Evolutionary conservation across 2,888 invertebrate species (phyloP), one percentile per base, ranked within the genome.

Genomic region (Drosophila colorata): DNA sequence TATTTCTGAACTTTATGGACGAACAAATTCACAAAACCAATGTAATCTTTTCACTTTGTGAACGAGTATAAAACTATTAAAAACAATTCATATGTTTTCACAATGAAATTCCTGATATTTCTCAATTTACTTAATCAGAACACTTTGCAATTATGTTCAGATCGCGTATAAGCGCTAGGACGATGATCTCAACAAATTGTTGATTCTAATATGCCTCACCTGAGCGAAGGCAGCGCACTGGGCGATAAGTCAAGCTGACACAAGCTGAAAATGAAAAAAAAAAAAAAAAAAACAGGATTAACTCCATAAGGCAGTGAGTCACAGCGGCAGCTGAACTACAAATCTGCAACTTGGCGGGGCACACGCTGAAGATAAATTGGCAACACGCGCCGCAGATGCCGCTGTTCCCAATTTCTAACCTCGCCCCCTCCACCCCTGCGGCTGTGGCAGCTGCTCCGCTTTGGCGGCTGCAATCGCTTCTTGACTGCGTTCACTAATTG

Each of bases 311-410:
- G 76, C 57, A 65, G 65, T 80, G 87, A 81, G 69, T 86, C 87
- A 80, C 65, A 57, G 59, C 64, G 13, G 71, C 53, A 74, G 76
- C 52, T 74, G 71, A 64, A 52, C 61, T 63, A 60, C 73, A 73
- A 80, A 74, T 74, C 78, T 80, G 66, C 74, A 83, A 68, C 68
- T 64, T 74, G 73, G 59, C 64, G 69, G 66, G 67, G 53, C 67
- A 66, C 59, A 72, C 69, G 65, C 65, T 51, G 48, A 73, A 86
- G 80, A 87, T 87, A 83, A 83, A 83, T 83, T 81, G 82, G 85
- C 78, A 84, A 87, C 87, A 83, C 87, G 83, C 87, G 87, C 75
- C 85, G 69, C 80, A 60, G 85, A 69, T 69, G 69, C 61, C 41
- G 40, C 52, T 31, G 25, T 8, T 40, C 38, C 65, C 49, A 37